Evolutionary conservation across 2,888 invertebrate species (phyloP), one percentile per base, ranked within the genome.

Genomic region (Villa cingulata): DNA sequence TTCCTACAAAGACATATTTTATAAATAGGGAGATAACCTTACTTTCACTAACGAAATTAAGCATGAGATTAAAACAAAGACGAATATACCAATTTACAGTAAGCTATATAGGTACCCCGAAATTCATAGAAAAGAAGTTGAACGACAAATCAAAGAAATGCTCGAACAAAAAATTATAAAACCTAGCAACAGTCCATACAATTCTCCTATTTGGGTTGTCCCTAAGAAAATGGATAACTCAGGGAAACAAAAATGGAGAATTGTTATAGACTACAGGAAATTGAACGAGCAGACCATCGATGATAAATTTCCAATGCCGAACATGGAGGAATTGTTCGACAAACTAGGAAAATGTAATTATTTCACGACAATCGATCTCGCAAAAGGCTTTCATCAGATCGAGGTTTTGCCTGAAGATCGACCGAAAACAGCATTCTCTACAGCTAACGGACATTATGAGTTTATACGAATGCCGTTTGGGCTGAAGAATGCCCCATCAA

Each of bases 401-500:
- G 48, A 50, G 15, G 49, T 62, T 29, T 50, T 45, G 6, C 39
- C 39, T 10, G 18, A 53, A n/a, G 57, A 59, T 43, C 44, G 48
- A 20, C 38, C 37, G 14, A 62, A 62, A 50, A 62, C 61, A 2
- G 60, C 59, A 6, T 62, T 65, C 50, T 54, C 50, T 1, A 57
- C 56, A 16, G 43, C 52, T 29, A 38, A 47, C 16, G 62, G 63
- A 2, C 57, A 62, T 16, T 63, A 53, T 34, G 59, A 65, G 53
- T 61, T 53, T 48, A 39, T 47, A 18, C 48, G 60, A 4, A 59
- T 66, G 59, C 58, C 58, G 1, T 58, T 62, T 45, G 62, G 62
- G 0, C 48, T 64, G 5, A 54, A 55, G 39, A 61, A 57, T 40
- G 54, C 58, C 1, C 62, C 63, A 2, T 53, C 55, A 1, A 62